Conservation (phyloP, 2,113 vertebrate species). For the Riparia riparia region DNA sequence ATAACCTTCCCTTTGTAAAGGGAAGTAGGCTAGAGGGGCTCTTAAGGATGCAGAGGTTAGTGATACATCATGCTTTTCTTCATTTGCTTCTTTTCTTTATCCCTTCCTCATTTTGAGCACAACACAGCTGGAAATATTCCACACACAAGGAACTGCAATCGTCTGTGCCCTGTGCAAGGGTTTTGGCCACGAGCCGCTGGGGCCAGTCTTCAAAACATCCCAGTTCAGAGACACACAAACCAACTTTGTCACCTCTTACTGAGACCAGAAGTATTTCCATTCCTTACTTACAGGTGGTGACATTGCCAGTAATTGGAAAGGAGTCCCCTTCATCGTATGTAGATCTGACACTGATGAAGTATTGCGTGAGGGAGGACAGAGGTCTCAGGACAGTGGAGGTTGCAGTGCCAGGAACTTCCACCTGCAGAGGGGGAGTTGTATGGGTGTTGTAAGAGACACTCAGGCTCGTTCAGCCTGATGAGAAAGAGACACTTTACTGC, state of each 20-base stretch:
- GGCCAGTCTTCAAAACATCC: neutral
- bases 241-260: neutral
- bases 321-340: constrained; percentile 81
- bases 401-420: constrained; percentile 80
- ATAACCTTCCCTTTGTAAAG: neutral
- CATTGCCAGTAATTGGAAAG: constrained; percentile 80
- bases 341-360: constrained; percentile 84
- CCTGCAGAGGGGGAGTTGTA: constrained; percentile 63
- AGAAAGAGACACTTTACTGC: neutral
- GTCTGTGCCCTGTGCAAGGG: neutral
- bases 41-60: neutral
- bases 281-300: constrained; percentile 89
- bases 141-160: neutral
- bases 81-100: neutral
- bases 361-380: constrained; percentile 88
- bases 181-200: neutral
- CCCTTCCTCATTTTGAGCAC: neutral
- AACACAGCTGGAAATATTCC: neutral
- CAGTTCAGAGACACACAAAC: neutral
- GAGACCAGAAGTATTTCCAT: neutral
- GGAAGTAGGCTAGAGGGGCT: neutral
- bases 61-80: neutral
- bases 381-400: constrained; percentile 82
- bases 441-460: neutral
- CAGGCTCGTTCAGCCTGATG: neutral